Base-by-base conservation (phyloP, 2,888 invertebrate genomes). In the Petrolisthes cinctipes region DNA sequence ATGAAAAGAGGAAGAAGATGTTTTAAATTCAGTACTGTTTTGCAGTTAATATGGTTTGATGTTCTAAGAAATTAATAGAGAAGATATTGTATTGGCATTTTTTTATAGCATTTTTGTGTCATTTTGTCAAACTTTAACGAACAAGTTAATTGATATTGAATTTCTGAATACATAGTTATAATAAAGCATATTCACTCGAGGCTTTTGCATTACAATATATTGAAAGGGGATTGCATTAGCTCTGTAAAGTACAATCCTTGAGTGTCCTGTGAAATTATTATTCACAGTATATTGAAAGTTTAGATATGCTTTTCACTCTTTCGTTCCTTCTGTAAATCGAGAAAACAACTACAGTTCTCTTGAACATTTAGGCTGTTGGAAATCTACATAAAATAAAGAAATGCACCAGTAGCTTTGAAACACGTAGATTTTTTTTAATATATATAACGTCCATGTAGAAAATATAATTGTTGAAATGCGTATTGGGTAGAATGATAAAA, bases 1-100 rank as follows among this genome's bases (percentile, higher is more conserved):
- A 94, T 91, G 91, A 91, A 71, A 86, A 91, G 85, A 78, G 89
- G 86, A 76, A 61, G 89, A 86, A 90, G 76, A 89, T 86, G 89
- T 80, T 85, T 66, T 86, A 86, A 71, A 9, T 82, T n/a, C 75
- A 75, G 37, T 75, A 54, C 17, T 51, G 23, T 56, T 73, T 82
- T 51, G 20, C 66, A 51, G 9, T 14, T 75, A 14, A n/a, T 37
- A 23, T 82, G 20, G 9, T 68, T 82, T 54, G 11, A 2, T 37
- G 61, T n/a, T 82, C 23, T 14, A 56, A 51, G n/a, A 73, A 37
- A 23, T 57, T 11, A 54, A 57, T 17, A 53, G 23, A 83, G 14
- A 54, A 83, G 37, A 5, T 11, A 17, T 11, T 9, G n/a, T 57
- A 37, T 37, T 57, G 4, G 56, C 61, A 17, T 23, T 14, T 23